Conservation (phyloP, 2,888 invertebrate species). For the Petrolisthes cinctipes region DNA sequence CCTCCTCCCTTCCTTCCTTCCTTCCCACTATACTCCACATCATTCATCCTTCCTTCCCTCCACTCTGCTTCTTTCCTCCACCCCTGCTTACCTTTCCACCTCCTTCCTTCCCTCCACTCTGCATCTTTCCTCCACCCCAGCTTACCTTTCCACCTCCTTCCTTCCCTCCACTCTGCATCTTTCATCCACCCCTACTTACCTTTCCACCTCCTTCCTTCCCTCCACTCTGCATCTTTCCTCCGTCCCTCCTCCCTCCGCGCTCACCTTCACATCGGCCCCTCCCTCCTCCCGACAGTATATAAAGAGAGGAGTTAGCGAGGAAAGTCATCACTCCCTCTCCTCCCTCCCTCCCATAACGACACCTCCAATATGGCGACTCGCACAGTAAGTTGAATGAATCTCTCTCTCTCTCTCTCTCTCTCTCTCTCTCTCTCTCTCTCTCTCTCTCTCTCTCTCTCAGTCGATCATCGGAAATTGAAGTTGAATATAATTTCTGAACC, state of each 20-base stretch:
- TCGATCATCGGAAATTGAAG: too few species aligned
- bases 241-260: neutral
- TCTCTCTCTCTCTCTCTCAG: neutral
- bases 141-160: neutral
- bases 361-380: neutral
- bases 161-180: neutral
- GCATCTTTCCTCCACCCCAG: neutral
- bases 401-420: neutral
- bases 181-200: neutral
- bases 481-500: too few species aligned
- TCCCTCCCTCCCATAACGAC: neutral
- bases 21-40: neutral
- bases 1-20: neutral
- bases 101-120: neutral
- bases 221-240: neutral
- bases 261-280: neutral
- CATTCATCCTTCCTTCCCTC: neutral
- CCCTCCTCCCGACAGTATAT: constrained; percentile 10
- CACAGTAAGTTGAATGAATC: neutral
- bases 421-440: neutral
- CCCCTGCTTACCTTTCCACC: neutral
- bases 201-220: neutral
- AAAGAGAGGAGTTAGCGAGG: neutral
- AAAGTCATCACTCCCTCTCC: neutral
- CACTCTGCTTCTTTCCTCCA: neutral